Evolutionary conservation across 2,797 vertebrate species (phyloP), one percentile per base, ranked within the genome.

Genomic region (Tauraco hartlaubi): DNA sequence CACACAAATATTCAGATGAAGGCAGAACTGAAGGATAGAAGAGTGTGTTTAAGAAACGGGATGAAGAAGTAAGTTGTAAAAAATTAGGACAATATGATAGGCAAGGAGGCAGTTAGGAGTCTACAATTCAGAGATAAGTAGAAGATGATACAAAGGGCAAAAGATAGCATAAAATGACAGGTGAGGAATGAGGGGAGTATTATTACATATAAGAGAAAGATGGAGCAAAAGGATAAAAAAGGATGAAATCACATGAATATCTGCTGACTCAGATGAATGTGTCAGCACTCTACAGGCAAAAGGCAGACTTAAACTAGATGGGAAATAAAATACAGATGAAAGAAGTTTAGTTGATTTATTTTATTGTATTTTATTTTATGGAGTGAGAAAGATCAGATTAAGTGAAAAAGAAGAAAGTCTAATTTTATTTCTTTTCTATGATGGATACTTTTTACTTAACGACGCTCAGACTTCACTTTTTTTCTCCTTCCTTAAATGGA

Each of bases 81-180:
- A 94, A 97, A 97, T 96, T 93, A 97, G 87, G 85, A 78, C 74
- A 97, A 39, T 20, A 20, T 80, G 80, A 92, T 80, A 92, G 59
- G 61, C 82, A 96, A 89, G 58, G 35, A 96, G 67, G 83, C 79
- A 97, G 95, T 97, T 95, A 97, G 52, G 51, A 59, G 31, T 63
- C 74, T 92, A 81, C 26, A 94, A 62, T 71, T 92, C 75, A 48
- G 43, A 96, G 89, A 93, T 2, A 95, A 49, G 56, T 41, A 89
- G 75, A 93, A 71, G 56, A 90, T 61, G 58, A 71, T 81, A 71
- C 5, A 88, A 92, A 95, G 63, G 84, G n/a, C 71, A 95, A 68
- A 90, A 71, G 68, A 90, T 63, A 76, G 69, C 29, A 43, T 75
- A 77, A 68, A 31, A 62, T 86, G 73, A 93, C 92, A 96, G 49